Evolutionary conservation across 1,140 invertebrate genomes (phyloP), one percentile per base, ranked within the genome.

Genomic region (Samia ricini): DNA sequence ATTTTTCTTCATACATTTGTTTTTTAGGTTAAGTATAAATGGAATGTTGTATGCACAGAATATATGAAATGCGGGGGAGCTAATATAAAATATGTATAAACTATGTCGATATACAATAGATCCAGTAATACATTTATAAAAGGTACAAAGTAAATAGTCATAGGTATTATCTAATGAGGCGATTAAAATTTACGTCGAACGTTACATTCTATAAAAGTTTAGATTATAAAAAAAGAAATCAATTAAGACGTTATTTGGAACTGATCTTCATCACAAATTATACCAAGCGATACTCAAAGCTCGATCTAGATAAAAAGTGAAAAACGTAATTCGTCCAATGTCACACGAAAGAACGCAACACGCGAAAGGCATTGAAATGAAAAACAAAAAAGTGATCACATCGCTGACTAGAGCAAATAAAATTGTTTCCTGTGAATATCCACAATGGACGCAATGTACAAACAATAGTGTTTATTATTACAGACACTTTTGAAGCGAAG

Each of bases 331-430:
- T 68, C 68, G 76, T 79, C 72, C 71, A 76, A 67, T 63, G 66
- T 73, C 56, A 71, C 68, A 74, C 66, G 56, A 57, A 57, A 72
- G 72, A 75, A 73, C 71, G 67, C 76, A 68, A 70, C 56, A 66
- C 60, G 67, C 72, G 71, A 63, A 61, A 69, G 76, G 74, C 71
- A 68, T 63, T 66, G 71, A 69, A 79, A 79, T 78, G 68, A 71
- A 80, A 73, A 72, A 72, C 61, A 74, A 78, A 77, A 75, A 79
- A 78, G 67, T 71, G 74, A 77, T 72, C 73, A 71, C 76, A 74
- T 73, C 72, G 63, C 71, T 74, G 68, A 67, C 36, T 71, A 66
- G 71, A 81, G 70, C 75, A 81, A 84, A 84, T 81, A 84, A 82
- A 82, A 81, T 56, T 52, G 71, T 79, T 81, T 80, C 77, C 76